Base-by-base conservation (phyloP, 2,888 invertebrate genomes). In the Dione juno region DNA sequence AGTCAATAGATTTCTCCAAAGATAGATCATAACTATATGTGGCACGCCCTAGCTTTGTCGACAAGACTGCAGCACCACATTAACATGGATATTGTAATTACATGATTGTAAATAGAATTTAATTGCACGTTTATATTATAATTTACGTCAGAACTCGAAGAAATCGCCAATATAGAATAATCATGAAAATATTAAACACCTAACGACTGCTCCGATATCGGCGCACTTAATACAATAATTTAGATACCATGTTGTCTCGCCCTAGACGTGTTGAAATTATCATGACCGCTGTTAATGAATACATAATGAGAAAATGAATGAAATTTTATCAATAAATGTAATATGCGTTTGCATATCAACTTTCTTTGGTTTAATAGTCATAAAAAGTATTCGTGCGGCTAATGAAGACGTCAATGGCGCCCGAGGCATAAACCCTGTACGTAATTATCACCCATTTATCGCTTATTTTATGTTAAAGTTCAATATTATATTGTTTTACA, bases 371-470 rank as follows among this genome's bases (percentile, higher is more conserved):
- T 70, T 70, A 70, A 66, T 66, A 48, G 43, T 52, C 67, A 37
- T 73, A 73, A 70, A 73, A 52, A 50, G 61, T 40, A 40, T 70
- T 65, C 65, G 48, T 70, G 72, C 37, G n/a, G 48, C 48, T 73
- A 73, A 73, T 73, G 70, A 73, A 70, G 67, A 70, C 73, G 64
- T 66, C 70, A 45, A 68, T 66, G 19, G 61, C 59, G 52, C 43
- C 41, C 52, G 35, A 70, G 50, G 73, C 65, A 67, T 68, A 70
- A 66, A 73, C 61, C 70, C 48, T 63, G 61, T 68, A 68, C 48
- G 67, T 67, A 70, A 68, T 70, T 72, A 72, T 64, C 70, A 70
- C 65, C 68, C 68, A 70, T 66, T 73, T 67, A 73, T 73, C 67
- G 68, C 19, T 57, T 48, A 70, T 67, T 73, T 73, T 70, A 73